Conservation (phyloP, 2,113 vertebrate species). For the Phaethornis superciliosus region DNA sequence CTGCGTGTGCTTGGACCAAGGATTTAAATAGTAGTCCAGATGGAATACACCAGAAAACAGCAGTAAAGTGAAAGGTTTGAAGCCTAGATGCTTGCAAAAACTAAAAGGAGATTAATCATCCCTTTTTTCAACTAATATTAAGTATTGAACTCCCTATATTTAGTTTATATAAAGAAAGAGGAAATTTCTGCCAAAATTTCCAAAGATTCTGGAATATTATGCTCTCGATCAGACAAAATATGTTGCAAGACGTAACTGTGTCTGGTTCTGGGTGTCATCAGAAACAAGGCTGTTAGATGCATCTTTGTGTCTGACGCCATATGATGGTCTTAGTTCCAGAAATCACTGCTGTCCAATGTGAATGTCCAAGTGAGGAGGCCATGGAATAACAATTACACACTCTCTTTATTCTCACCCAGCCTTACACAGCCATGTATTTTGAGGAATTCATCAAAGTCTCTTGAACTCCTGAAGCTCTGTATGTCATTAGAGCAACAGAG, state of each 20-base stretch:
- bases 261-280: background rate
- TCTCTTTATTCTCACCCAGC: background rate
- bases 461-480: background rate
- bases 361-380: background rate
- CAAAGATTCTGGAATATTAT: background rate
- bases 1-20: background rate
- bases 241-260: background rate
- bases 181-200: background rate
- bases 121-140: background rate
- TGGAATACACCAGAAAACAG: background rate
- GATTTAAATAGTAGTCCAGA: background rate
- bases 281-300: background rate
- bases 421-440: background rate
- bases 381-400: background rate
- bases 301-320: rapidly evolving
- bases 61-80: background rate
- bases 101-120: background rate
- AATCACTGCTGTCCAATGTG: background rate
- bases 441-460: background rate
- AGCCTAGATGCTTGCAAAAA: background rate
- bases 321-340: background rate
- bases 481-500: background rate
- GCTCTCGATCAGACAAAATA: background rate
- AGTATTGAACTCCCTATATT: background rate
- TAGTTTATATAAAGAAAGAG: background rate